Evolutionary conservation across 2,113 vertebrate species (phyloP).

Genomic region (Isurus oxyrinchus): DNA sequence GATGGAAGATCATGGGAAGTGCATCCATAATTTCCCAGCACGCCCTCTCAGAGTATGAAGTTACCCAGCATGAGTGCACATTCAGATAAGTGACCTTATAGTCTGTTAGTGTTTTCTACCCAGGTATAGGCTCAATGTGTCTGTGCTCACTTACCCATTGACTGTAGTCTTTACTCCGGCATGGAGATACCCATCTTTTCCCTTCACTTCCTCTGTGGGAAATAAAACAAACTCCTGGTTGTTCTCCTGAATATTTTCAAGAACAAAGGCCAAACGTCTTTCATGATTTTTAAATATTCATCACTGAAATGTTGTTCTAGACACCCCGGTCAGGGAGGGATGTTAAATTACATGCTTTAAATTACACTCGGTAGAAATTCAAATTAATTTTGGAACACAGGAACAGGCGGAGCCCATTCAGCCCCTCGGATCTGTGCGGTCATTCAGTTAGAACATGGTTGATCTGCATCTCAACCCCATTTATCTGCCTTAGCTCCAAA

Average conservation of each 20-base stretch:
- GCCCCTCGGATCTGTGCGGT: background rate
- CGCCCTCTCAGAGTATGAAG: background rate
- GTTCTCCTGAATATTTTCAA: background rate
- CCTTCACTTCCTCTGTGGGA: conserved; percentile 15
- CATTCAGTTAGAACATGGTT: background rate
- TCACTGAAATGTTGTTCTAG: background rate
- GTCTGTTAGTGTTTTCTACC: background rate
- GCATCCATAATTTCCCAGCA: background rate
- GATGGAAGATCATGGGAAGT: background rate
- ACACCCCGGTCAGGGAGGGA: background rate
- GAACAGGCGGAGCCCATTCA: background rate
- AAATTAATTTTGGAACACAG: conserved; percentile 3
- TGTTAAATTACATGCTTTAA: background rate
- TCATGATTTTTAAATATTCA: background rate
- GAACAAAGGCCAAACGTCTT: background rate
- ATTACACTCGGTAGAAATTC: background rate
- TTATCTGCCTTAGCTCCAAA: background rate
- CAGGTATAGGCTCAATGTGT: background rate
- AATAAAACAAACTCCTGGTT: background rate
- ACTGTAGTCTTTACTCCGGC: conserved; percentile 28
- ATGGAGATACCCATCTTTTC: conserved; percentile 27
- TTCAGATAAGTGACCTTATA: background rate
- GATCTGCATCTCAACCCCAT: background rate
- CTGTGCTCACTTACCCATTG: conserved; percentile 24
- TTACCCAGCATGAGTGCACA: background rate